A percentile compares a stretch with the other conserved stretches of the same genome.
These are phyloP conservation scores for Endotricha flammealis DNA, from an alignment of 2,888 invertebrate species.

Conservation along the genomic window DNA sequence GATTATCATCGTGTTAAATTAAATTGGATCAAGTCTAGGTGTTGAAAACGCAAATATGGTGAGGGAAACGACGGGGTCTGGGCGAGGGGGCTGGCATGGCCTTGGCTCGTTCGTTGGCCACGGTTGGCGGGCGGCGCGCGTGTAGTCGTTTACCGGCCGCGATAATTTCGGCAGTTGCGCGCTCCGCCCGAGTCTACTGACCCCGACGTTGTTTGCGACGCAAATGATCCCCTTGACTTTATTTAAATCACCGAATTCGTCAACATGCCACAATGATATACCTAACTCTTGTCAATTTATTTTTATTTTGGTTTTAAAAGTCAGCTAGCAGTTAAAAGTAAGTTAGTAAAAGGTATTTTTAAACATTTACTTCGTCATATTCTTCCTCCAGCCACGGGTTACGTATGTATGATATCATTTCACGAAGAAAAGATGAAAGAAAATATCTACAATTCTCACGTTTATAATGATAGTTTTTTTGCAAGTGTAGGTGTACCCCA, in stretches of 20 bases:
- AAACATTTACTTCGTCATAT: no score
- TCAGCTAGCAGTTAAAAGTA: no score
- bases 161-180: conserved; percentile 73
- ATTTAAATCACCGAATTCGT: conserved; percentile 60
- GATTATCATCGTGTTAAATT: no score
- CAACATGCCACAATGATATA: conserved; percentile 30
- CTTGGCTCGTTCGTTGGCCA: conserved; percentile 72
- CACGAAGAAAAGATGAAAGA: not conserved
- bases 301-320: no score
- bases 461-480: not conserved
- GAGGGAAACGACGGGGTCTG: conserved; percentile 17
- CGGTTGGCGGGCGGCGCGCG: conserved; percentile 36
- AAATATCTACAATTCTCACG: not conserved
- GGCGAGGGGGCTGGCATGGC: conserved; percentile 44
- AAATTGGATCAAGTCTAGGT: no score
- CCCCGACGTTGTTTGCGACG: conserved; percentile 70
- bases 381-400: no score
- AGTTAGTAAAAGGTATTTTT: no score
- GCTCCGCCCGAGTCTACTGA: conserved; percentile 65
- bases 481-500: not conserved
- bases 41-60: conserved; percentile 15
- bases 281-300: no score
- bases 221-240: conserved; percentile 74
- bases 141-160: conserved; percentile 67
- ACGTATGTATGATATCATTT: not conserved